Base-by-base conservation (phyloP, 2,113 vertebrate genomes). In the Anhinga anhinga region DNA sequence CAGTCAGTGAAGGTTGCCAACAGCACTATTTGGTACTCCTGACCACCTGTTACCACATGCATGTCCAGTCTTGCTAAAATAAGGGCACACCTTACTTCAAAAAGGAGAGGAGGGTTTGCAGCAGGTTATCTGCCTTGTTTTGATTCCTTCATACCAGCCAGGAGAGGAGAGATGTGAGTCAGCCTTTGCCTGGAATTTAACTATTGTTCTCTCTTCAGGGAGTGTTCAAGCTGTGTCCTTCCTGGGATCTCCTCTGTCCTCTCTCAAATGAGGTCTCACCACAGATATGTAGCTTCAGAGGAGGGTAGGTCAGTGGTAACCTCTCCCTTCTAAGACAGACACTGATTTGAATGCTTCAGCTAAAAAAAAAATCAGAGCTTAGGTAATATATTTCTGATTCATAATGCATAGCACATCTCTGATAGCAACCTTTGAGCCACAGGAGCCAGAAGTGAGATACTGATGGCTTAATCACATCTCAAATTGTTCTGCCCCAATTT, bases 51-150 rank as follows among this genome's bases (percentile, higher is more conserved):
- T 76, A 50, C 15, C 18, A 11, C 2, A 1, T 16, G 21, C 18
- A 7, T 0, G 0, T 42, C 50, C 27, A 38, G 30, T 9, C 36
- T 44, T 50, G 34, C 25, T 25, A 55, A 29, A 0, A 0, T 21
- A 23, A 15, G 8, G 55, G 22, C 15, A 53, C 27, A 16, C 7
- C 4, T 18, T 72, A 10, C 27, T 74, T 76, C 55, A 52, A 65
- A 71, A 66, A 29, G 34, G n/a, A 61, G 30, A 18, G 7, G 18
- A 42, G 11, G 11, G 5, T 53, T 84, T 93, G 52, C 47, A 59
- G 72, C 42, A 79, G 29, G 4, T 44, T 72, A 4, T 44, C 49
- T 87, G 17, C 21, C 47, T 72, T 82, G 19, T 42, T 79, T 67
- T 4, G 1, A 6, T 52, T 55, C 7, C 40, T 80, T 77, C 2